phyloP scores from a whole-genome alignment of 1,140 invertebrate species.

The Fopius arisanus region DNA sequence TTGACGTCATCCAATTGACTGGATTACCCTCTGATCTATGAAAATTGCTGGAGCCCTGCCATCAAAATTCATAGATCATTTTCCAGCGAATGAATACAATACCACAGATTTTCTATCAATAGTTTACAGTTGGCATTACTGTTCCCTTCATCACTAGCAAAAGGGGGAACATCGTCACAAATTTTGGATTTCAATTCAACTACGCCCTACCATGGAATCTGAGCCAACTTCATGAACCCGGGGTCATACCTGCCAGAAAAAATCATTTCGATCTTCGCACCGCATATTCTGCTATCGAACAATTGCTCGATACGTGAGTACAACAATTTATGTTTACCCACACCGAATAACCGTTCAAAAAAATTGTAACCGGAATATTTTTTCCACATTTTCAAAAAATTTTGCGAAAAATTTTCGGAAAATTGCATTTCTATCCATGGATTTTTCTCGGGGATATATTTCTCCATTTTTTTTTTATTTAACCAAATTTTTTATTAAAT shows the following conservation, averaged over 20 bases:
- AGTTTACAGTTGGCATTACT: slow-evolving; percentile 56
- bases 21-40: neutral
- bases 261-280: slow-evolving; percentile 50
- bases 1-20: neutral
- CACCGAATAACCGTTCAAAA: too few species aligned
- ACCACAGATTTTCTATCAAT: slow-evolving; percentile 26
- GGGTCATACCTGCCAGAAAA: slow-evolving; percentile 46
- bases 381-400: too few species aligned
- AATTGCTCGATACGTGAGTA: slow-evolving; percentile 56
- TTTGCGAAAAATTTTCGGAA: neutral
- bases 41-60: neutral
- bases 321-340: too few species aligned
- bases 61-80: neutral
- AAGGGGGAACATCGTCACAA: slow-evolving; percentile 50
- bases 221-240: slow-evolving; percentile 53
- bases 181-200: slow-evolving; percentile 59
- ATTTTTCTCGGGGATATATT: neutral
- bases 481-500: too few species aligned
- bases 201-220: slow-evolving; percentile 56
- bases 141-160: slow-evolving; percentile 52
- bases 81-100: neutral
- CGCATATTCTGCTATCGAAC: slow-evolving; percentile 53
- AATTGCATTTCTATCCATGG: neutral
- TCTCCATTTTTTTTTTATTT: neutral
- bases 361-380: too few species aligned